Evolutionary conservation across 2,113 vertebrate species (phyloP), one percentile per base, ranked within the genome.

Genomic region (Rhinoderma darwinii): DNA sequence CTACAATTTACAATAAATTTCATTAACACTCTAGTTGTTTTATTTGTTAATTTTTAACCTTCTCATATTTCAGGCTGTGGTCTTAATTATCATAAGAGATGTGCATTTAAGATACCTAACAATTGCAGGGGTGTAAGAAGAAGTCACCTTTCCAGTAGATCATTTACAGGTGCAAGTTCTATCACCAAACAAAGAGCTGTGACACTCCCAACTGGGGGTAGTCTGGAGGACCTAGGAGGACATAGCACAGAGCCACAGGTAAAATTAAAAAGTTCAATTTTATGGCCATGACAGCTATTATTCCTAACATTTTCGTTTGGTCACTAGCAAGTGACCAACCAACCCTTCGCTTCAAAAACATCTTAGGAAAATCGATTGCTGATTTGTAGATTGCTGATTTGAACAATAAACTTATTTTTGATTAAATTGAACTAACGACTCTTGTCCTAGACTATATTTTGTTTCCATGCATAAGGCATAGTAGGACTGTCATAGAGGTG

Each of bases 51-150:
- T 37, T 32, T 77, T 18, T 51, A 14, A 25, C 81, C 32, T 54
- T 11, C 74, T 89, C 88, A 84, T 92, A 91, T 79, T 59, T 56
- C 91, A 98, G 97, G 97, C 74, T 98, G 97, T 73, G 97, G 97
- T 14, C 92, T 98, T 47, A 98, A 98, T 92, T 98, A 97, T 91
- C 97, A 98, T 91, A 98, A 98, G 72, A 96, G 97, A 66, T 98
- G 97, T 1, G 97, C 97, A 39, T 98, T 97, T 92, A 97, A 93
- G 91, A 97, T 98, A 89, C 97, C 97, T 0, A 98, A 98, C 90
- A 98, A 98, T 92, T 98, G 97, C 92, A 98, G 96, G 0, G 96
- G 96, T 0, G 96, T 96, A 1, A 94, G 96, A 0, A 98, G 97
- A 63, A 90, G 97, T 0, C 95, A 96, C 2, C 93, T 97, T 51